A percentile compares a stretch with the other conserved stretches of the same genome.
These are phyloP conservation scores for Eunapius fragilis DNA, from an alignment of 37 sponge, comb jelly and placozoan genomes.

Conservation along the genomic window DNA sequence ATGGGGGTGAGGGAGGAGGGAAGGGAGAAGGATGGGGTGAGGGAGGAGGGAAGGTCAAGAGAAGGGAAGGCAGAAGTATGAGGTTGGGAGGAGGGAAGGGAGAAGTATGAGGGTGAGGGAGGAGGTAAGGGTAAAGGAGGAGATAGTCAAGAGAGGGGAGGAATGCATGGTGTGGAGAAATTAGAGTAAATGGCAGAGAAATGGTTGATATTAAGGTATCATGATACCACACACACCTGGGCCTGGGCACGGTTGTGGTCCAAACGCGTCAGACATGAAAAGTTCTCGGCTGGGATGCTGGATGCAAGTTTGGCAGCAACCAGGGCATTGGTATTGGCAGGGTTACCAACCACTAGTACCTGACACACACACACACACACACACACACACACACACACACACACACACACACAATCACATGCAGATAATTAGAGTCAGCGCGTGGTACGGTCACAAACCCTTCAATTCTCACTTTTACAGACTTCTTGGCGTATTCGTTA, in stretches of 20 bases:
- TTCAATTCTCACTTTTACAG: conserved; percentile 80
- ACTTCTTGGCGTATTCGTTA: conserved; percentile 88
- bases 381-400: neutral
- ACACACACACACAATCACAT: neutral
- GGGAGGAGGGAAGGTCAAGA: too few species aligned
- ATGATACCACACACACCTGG: conserved; percentile 50
- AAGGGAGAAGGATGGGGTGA: neutral
- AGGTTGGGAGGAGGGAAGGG: neutral
- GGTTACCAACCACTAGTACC: conserved; percentile 98
- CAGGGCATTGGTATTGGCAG: conserved; percentile 98
- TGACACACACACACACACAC: neutral
- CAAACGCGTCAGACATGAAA: conserved; percentile 93
- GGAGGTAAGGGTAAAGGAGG: neutral
- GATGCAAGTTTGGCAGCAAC: conserved; percentile 75
- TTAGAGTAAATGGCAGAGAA: too few species aligned
- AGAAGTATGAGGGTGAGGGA: neutral
- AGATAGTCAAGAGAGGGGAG: neutral
- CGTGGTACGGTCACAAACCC: too few species aligned
- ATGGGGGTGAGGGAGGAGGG: neutral
- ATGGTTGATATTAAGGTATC: neutral
- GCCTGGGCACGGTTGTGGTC: conserved; percentile 96
- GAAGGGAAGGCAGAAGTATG: too few species aligned
- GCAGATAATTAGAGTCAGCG: too few species aligned
- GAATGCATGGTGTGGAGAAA: neutral
- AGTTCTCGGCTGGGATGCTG: conserved; percentile 89